Evolutionary conservation across 1,140 invertebrate species (phyloP).

Genomic region (Aricia agestis): DNA sequence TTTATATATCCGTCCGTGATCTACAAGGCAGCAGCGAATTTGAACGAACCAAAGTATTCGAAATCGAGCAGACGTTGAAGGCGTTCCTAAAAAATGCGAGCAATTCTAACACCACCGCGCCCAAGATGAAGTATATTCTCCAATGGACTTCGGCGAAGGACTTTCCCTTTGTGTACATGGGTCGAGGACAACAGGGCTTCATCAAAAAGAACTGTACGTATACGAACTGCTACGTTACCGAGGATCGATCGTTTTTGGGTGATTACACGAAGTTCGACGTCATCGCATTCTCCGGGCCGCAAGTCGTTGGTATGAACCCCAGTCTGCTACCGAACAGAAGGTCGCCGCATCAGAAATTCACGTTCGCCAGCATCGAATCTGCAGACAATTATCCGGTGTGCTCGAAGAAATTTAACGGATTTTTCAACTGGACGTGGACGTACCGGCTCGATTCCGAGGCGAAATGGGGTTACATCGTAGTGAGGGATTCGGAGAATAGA

Average conservation of each 20-base stretch:
- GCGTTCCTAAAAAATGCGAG: not conserved
- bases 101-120: not conserved
- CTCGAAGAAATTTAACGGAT: constrained; percentile 50
- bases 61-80: not conserved
- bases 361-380: constrained; percentile 59
- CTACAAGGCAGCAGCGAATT: not conserved
- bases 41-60: not conserved
- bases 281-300: constrained; percentile 50
- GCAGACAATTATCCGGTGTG: constrained; percentile 58
- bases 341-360: constrained; percentile 54
- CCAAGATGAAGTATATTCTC: constrained; percentile 46
- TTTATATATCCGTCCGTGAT: not conserved
- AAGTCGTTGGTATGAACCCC: constrained; percentile 31
- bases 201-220: constrained; percentile 43
- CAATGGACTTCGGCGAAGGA: constrained; percentile 42
- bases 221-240: constrained; percentile 53
- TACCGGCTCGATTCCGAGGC: constrained; percentile 81
- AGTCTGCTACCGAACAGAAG: constrained; percentile 35
- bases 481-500: constrained; percentile 48
- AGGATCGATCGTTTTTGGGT: constrained; percentile 37
- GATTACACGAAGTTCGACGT: constrained; percentile 57
- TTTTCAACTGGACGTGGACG: constrained; percentile 81
- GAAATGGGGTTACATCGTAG: constrained; percentile 72
- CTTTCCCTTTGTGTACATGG: constrained; percentile 50
- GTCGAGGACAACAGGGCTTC: constrained; percentile 41